These are phyloP conservation scores for Hozukius guyotensis DNA, from an alignment of 2,797 vertebrate genomes.

Conservation along the genomic window DNA sequence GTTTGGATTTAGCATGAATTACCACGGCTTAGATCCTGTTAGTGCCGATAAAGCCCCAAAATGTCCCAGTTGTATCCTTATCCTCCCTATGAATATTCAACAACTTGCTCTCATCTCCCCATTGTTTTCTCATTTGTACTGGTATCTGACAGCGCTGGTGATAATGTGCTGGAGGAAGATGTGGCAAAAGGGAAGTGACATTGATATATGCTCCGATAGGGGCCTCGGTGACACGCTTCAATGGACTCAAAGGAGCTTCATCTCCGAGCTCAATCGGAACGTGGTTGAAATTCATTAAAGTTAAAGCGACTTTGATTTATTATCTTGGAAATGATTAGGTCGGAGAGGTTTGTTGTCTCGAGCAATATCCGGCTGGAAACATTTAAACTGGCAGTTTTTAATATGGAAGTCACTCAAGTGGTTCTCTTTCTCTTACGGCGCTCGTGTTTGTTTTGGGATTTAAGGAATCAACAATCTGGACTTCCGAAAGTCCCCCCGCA, in stretches of 20 bases:
- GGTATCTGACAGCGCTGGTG: conserved; percentile 71
- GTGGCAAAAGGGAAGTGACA: conserved; percentile 68
- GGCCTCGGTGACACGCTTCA: conserved; percentile 57
- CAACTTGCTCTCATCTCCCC: conserved; percentile 72
- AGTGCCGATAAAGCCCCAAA: conserved; percentile 77
- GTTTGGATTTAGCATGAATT: conserved; percentile 81
- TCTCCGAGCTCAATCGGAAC: conserved; percentile 64
- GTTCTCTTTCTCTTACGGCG: conserved; percentile 2
- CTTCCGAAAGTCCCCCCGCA: conserved; percentile 24
- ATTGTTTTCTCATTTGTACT: conserved; percentile 80
- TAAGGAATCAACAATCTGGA: conserved; percentile 50
- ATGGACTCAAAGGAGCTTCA: conserved; percentile 64
- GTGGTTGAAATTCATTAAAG: conserved; percentile 77
- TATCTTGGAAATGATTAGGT: conserved; percentile 71
- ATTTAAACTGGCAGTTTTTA: conserved; percentile 67
- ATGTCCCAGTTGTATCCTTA: conserved; percentile 78
- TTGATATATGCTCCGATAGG: conserved; percentile 76
- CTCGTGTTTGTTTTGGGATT: conserved; percentile 54
- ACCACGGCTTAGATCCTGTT: conserved; percentile 80
- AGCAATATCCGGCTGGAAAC: conserved; percentile 71
- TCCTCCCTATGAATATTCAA: conserved; percentile 81
- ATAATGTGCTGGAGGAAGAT: conserved; percentile 68
- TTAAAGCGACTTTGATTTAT: conserved; percentile 77
- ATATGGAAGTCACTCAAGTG: conserved; percentile 60
- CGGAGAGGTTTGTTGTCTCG: conserved; percentile 66